These are phyloP conservation scores for Apamea monoglypha DNA, from an alignment of 2,888 invertebrate genomes.

Conservation along the genomic window DNA sequence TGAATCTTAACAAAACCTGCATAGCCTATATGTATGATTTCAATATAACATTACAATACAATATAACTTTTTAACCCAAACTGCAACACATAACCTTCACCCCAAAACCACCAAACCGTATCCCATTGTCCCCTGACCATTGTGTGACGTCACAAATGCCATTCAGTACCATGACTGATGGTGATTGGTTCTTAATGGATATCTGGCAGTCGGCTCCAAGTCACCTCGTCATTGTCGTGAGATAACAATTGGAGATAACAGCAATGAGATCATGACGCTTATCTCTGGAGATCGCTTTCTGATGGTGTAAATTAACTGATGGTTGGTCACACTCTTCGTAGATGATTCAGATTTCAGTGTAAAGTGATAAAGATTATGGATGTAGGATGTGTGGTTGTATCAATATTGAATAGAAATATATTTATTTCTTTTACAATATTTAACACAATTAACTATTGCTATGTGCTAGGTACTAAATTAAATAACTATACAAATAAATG, in stretches of 20 bases:
- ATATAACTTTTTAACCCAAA: background rate
- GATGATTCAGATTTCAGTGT: background rate
- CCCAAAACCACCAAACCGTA: slow-evolving; percentile 14
- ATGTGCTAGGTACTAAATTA: no score
- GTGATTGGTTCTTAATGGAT: slow-evolving; percentile 77
- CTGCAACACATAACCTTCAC: background rate
- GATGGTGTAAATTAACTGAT: slow-evolving; percentile 24
- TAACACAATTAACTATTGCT: background rate
- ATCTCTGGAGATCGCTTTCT: slow-evolving; percentile 44
- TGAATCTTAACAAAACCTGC: background rate
- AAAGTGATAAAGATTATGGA: background rate
- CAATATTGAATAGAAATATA: background rate
- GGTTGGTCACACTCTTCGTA: background rate
- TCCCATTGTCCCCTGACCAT: slow-evolving; percentile 21
- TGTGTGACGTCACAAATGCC: slow-evolving; percentile 58
- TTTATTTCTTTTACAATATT: background rate
- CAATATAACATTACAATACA: background rate
- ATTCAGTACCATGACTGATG: slow-evolving; percentile 72
- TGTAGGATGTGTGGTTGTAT: background rate
- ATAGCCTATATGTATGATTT: background rate
- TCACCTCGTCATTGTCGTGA: slow-evolving; percentile 72
- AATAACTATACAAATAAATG: no score
- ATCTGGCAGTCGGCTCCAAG: slow-evolving; percentile 65
- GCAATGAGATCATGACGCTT: slow-evolving; percentile 73
- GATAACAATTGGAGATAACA: slow-evolving; percentile 72